A percentile compares a stretch with the other conserved stretches of the same genome.
phyloP scores from a whole-genome alignment of 2,797 vertebrate genomes.

The Sebastiscus albofasciatus region DNA sequence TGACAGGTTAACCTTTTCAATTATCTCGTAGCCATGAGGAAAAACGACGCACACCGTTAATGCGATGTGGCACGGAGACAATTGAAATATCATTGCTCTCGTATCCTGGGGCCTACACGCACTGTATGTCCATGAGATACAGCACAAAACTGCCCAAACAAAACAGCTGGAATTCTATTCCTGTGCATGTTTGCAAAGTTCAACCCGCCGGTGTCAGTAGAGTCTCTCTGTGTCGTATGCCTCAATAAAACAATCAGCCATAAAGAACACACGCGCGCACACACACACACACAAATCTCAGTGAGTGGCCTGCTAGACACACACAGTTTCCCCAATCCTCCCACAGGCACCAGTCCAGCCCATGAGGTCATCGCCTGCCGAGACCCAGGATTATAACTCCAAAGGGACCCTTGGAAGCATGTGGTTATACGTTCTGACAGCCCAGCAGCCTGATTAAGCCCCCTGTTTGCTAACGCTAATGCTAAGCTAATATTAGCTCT shows the following conservation, averaged over 20 bases:
- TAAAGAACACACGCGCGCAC: conserved; percentile 26
- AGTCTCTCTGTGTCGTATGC: conserved; percentile 42
- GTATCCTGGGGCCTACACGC: conserved; percentile 53
- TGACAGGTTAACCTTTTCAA: conserved; percentile 80
- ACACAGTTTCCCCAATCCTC: conserved; percentile 68
- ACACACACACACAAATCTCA: conserved; percentile 44
- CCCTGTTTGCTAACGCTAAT: conserved; percentile 75
- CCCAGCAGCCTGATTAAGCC: conserved; percentile 89
- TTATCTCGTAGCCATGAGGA: conserved; percentile 68
- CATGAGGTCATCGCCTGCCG: conserved; percentile 91
- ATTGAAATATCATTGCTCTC: conserved; percentile 76
- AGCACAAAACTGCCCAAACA: conserved; percentile 61
- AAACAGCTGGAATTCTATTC: conserved; percentile 59
- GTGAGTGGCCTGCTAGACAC: conserved; percentile 64
- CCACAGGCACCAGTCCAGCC: conserved; percentile 86
- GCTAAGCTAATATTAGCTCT: conserved; percentile 87
- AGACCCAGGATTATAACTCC: conserved; percentile 90
- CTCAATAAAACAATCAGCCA: conserved; percentile 62
- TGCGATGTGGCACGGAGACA: conserved; percentile 67
- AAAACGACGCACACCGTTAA: conserved; percentile 58
- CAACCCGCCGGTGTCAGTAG: conserved; percentile 46
- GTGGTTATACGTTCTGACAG: conserved; percentile 92
- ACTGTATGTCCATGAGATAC: conserved; percentile 44
- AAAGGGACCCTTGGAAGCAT: conserved; percentile 91
- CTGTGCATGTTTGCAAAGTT: conserved; percentile 53